These are phyloP conservation scores for Steromphala cineraria DNA, from an alignment of 2,888 invertebrate genomes.

Conservation along the genomic window DNA sequence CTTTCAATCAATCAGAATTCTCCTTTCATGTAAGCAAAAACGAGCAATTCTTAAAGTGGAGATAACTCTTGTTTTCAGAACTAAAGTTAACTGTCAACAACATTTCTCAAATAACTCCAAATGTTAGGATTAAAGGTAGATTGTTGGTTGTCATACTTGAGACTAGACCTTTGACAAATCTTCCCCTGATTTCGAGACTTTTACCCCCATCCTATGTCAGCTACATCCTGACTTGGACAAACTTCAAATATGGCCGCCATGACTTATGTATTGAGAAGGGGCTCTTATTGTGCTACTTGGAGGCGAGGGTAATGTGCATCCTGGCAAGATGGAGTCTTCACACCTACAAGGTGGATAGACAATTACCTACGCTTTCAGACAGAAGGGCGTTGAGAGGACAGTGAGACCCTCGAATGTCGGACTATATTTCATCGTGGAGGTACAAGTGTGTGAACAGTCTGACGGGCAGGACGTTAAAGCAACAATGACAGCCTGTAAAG, in stretches of 20 bases:
- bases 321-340: background rate
- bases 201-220: background rate
- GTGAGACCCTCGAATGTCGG: background rate
- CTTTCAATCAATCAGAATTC: too few species aligned
- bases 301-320: background rate
- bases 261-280: background rate
- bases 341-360: background rate
- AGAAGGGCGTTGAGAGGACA: background rate
- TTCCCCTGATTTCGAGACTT: background rate
- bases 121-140: too few species aligned
- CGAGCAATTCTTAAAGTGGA: too few species aligned
- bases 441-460: background rate
- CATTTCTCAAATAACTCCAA: too few species aligned
- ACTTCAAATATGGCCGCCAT: background rate
- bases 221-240: background rate
- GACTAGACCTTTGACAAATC: background rate
- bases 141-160: background rate
- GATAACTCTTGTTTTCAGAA: too few species aligned
- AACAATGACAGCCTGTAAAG: too few species aligned
- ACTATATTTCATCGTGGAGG: background rate
- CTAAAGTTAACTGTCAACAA: too few species aligned
- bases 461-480: background rate
- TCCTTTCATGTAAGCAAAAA: too few species aligned
- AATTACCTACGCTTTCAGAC: constrained; percentile 1
- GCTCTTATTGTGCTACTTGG: background rate